A percentile compares a stretch with the other conserved stretches of the same genome.
Evolutionary conservation across 2,888 invertebrate genomes (phyloP).

Genomic region (Ophion costatus): DNA sequence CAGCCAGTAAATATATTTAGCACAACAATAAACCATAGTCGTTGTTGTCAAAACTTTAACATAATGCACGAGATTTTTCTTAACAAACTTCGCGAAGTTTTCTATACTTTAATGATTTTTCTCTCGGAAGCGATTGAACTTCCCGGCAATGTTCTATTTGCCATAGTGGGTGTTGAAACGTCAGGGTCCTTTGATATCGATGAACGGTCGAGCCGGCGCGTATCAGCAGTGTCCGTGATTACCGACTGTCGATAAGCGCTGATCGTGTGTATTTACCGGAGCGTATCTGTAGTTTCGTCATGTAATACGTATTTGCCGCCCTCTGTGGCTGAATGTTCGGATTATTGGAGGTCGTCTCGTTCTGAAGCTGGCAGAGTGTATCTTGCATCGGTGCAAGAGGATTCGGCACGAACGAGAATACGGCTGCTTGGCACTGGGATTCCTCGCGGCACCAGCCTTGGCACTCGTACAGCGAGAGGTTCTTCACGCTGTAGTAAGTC

Average conservation of each 20-base stretch:
- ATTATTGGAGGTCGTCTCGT: constrained; percentile 95
- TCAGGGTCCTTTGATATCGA: neutral
- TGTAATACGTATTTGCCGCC: constrained; percentile 96
- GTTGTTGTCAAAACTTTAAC: neutral
- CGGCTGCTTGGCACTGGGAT: constrained; percentile 95
- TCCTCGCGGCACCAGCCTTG: constrained; percentile 98
- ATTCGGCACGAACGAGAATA: constrained; percentile 96
- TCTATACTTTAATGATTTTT: neutral
- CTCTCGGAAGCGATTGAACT: neutral
- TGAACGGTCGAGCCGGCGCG: neutral
- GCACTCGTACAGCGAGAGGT: constrained; percentile 96
- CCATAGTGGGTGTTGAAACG: neutral
- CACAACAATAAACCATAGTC: too few species aligned
- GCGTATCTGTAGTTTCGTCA: constrained; percentile 95
- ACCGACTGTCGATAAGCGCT: constrained; percentile 31
- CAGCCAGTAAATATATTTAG: too few species aligned
- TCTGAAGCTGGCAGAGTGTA: constrained; percentile 95
- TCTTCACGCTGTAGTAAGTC: constrained; percentile 96
- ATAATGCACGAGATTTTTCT: neutral
- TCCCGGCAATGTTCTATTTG: neutral
- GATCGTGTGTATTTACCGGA: constrained; percentile 85
- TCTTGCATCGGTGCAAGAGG: constrained; percentile 96
- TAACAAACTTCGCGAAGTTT: neutral
- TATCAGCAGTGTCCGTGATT: neutral
- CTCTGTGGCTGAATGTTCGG: constrained; percentile 92